Base-by-base conservation (phyloP, 1,140 invertebrate genomes). In the Orius insidiosus region DNA sequence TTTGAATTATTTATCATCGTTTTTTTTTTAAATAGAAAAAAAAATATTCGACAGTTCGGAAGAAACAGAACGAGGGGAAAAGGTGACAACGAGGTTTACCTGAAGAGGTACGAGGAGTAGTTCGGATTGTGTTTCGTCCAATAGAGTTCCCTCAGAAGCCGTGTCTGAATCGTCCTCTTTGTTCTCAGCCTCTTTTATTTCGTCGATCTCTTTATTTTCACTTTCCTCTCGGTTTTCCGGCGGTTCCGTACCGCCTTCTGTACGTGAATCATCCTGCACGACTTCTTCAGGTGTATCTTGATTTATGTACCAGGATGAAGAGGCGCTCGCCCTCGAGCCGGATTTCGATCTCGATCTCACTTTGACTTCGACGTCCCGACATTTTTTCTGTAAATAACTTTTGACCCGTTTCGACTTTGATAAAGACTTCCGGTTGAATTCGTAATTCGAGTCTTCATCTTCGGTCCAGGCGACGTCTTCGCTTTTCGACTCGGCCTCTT, bases 401-500 rank as follows among this genome's bases (percentile, higher is more conserved):
- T 51, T 51, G 33, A 51, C 49, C n/a, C 49, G 14, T 35, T 51
- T 46, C 38, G 49, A 51, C 19, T 51, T 51, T 15, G 40, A 44
- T 19, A 51, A 35, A 13, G 40, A 36, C n/a, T 41, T 45, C n/a
- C 45, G 30, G 4, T 9, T 14, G 5, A 46, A 39, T 14, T 50
- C 45, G 10, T 10, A 24, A 5, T 30, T 24, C 15, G 30, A 19
- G n/a, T 43, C 30, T n/a, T 38, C 45, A 5, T 48, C 40, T 16
- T 46, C 45, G 4, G 33, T 15, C 45, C 45, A 46, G 16, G 45
- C 45, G 5, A 15, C 11, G 11, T 46, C 45, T n/a, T 38, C 45
- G 10, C n/a, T 30, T 24, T 38, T 37, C 15, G 24, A 32, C n/a
- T 11, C 33, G 11, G 33, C 15, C 3, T 11, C 11, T 37, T 44